These are phyloP conservation scores for Helicoverpa assulta DNA, from an alignment of 2,888 invertebrate species.

Conservation along the genomic window DNA sequence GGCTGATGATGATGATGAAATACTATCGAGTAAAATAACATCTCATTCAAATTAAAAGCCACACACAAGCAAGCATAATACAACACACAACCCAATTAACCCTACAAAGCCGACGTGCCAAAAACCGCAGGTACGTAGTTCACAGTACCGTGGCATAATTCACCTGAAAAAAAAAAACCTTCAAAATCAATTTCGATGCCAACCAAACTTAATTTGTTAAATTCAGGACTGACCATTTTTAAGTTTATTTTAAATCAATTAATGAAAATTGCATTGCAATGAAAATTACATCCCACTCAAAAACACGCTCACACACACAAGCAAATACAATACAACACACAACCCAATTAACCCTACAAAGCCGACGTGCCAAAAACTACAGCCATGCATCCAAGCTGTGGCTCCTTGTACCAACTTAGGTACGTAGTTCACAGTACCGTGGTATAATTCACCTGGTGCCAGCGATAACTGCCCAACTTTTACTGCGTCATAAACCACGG, in stretches of 20 bases:
- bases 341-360: conserved; percentile 33
- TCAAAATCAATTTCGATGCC: too few species aligned
- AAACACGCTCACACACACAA: too few species aligned
- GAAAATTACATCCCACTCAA: too few species aligned
- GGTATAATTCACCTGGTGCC: conserved; percentile 47
- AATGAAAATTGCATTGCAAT: too few species aligned
- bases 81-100: conserved; percentile 19
- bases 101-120: conserved; percentile 37
- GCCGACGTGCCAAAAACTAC: conserved; percentile 51
- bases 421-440: conserved; percentile 37
- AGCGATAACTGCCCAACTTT: conserved; percentile 62
- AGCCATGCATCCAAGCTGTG: conserved; percentile 55
- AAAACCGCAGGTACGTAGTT: conserved; percentile 38
- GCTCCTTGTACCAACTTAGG: conserved; percentile 37
- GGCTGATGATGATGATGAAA: too few species aligned
- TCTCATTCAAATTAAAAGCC: background rate
- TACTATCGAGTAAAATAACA: too few species aligned
- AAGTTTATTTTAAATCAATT: too few species aligned
- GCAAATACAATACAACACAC: background rate
- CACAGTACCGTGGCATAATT: too few species aligned
- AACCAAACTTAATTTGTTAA: too few species aligned
- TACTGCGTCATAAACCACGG: conserved; percentile 46
- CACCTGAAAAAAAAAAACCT: too few species aligned
- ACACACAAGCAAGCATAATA: background rate
- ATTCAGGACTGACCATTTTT: too few species aligned